Evolutionary conservation across 2,797 vertebrate species (phyloP).

Genomic region (Danio aesculapii): DNA sequence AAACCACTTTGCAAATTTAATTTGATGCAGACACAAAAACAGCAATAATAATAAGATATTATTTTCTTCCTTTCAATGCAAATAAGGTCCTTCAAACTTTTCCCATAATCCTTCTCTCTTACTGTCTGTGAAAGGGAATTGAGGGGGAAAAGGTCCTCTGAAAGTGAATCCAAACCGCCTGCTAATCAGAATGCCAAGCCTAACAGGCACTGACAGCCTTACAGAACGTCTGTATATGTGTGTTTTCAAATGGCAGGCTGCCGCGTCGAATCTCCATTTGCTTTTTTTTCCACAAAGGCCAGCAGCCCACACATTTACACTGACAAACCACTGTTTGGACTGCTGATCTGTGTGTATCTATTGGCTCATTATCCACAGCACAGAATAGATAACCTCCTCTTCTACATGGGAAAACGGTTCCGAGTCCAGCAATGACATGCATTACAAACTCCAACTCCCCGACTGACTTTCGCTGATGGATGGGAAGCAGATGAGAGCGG

Average conservation of each 20-base stretch:
- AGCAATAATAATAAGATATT: background rate
- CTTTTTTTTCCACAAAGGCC: slow-evolving; percentile 76
- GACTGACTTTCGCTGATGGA: slow-evolving; percentile 59
- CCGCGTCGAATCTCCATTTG: slow-evolving; percentile 75
- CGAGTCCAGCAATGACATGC: slow-evolving; percentile 43
- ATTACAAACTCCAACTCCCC: slow-evolving; percentile 42
- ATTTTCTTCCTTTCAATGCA: background rate
- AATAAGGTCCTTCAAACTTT: slow-evolving; percentile 52
- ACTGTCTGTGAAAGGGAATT: slow-evolving; percentile 65
- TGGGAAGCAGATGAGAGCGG: slow-evolving; percentile 75
- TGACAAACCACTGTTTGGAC: slow-evolving; percentile 43
- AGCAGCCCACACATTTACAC: slow-evolving; percentile 64
- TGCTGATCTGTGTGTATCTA: slow-evolving; percentile 36
- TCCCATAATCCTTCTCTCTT: slow-evolving; percentile 57
- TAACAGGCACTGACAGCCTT: slow-evolving; percentile 79
- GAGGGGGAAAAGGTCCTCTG: slow-evolving; percentile 71
- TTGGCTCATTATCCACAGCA: slow-evolving; percentile 11
- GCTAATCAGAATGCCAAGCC: slow-evolving; percentile 78
- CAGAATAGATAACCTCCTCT: slow-evolving; percentile 42
- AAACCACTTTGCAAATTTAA: too few relatives aligned
- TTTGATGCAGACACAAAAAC: too few relatives aligned
- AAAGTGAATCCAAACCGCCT: slow-evolving; percentile 76
- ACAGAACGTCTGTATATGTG: slow-evolving; percentile 59
- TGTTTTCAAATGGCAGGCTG: slow-evolving; percentile 54
- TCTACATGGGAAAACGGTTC: slow-evolving; percentile 39